Conservation (phyloP, 2,888 invertebrate species). For the Acholoe squamosa region DNA sequence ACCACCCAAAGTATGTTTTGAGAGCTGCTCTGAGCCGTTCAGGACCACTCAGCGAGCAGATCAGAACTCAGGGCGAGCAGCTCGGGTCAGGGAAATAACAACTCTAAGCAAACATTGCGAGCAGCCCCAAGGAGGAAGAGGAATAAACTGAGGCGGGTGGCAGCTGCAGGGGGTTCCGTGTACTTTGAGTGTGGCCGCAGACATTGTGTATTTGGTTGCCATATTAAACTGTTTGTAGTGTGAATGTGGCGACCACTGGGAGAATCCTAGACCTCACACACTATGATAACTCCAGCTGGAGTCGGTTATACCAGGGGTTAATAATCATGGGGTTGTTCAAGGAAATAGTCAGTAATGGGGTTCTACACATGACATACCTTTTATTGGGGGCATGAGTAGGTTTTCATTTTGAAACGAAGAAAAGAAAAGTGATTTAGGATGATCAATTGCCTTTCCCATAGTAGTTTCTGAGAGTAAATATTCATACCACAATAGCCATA, state of each 20-base stretch:
- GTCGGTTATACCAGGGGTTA: neutral
- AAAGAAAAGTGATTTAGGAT: too few relatives aligned
- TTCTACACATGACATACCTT: too few relatives aligned
- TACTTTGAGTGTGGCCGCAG: neutral
- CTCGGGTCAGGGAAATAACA: constrained; percentile 50
- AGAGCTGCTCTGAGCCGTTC: constrained; percentile 42
- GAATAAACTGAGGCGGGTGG: constrained; percentile 11
- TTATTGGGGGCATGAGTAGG: too few relatives aligned
- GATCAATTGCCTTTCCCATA: too few relatives aligned
- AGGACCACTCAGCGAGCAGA: constrained; percentile 15
- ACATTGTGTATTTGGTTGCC: constrained; percentile 21
- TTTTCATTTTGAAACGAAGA: too few relatives aligned
- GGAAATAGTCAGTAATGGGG: too few relatives aligned
- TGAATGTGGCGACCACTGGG: neutral
- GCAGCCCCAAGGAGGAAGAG: neutral
- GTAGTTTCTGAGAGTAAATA: too few relatives aligned
- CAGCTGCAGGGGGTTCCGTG: constrained; percentile 3
- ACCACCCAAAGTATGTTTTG: constrained; percentile 61
- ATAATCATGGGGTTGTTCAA: too few relatives aligned
- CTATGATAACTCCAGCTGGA: neutral
- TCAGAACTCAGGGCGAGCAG: neutral
- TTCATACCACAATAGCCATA: too few relatives aligned
- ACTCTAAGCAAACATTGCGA: constrained; percentile 20
- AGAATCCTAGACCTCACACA: neutral
- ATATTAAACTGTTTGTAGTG: constrained; percentile 9